phyloP scores from a whole-genome alignment of 2,888 invertebrate genomes.

The Drosophila monieri region DNA sequence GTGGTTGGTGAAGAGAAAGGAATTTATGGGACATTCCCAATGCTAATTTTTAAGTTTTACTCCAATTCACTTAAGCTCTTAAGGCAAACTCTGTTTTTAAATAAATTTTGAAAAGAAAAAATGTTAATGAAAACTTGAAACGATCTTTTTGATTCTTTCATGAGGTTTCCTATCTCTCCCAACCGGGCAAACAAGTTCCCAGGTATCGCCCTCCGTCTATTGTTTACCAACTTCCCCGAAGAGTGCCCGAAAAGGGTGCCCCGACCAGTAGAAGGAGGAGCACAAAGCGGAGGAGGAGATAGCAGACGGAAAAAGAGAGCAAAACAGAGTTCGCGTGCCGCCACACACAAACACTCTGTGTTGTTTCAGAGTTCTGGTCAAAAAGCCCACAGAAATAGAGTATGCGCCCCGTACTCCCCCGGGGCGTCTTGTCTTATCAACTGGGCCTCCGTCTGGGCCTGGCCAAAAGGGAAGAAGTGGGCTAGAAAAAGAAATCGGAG shows the following conservation, averaged over 20 bases:
- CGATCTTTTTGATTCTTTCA: constrained; percentile 1
- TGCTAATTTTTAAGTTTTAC: not conserved
- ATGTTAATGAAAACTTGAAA: not conserved
- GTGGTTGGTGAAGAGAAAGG: not conserved
- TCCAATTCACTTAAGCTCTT: not conserved
- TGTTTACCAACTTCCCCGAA: constrained; percentile 23
- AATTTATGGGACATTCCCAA: not conserved
- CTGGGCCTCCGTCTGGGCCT: constrained; percentile 21
- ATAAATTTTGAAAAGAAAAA: not conserved
- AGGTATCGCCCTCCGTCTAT: constrained; percentile 28
- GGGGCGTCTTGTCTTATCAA: not conserved
- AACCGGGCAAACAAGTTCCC: constrained; percentile 34
- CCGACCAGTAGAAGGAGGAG: constrained; percentile 7
- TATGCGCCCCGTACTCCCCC: not conserved
- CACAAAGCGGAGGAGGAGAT: constrained; percentile 29
- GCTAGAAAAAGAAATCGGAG: constrained; percentile 42
- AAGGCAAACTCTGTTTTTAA: not conserved
- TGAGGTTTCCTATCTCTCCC: constrained; percentile 7
- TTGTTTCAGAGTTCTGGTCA: not conserved
- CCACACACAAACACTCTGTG: constrained; percentile 31
- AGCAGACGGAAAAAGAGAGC: constrained; percentile 16
- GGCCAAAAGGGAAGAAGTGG: constrained; percentile 26
- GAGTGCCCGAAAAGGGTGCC: constrained; percentile 33
- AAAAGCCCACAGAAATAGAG: constrained; percentile 44
- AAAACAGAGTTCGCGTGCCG: constrained; percentile 37